Percentiles rank a stretch among this genome's conserved stretches.
phyloP scores from a whole-genome alignment of 2,888 invertebrate species.

The Amorpha juglandis region DNA sequence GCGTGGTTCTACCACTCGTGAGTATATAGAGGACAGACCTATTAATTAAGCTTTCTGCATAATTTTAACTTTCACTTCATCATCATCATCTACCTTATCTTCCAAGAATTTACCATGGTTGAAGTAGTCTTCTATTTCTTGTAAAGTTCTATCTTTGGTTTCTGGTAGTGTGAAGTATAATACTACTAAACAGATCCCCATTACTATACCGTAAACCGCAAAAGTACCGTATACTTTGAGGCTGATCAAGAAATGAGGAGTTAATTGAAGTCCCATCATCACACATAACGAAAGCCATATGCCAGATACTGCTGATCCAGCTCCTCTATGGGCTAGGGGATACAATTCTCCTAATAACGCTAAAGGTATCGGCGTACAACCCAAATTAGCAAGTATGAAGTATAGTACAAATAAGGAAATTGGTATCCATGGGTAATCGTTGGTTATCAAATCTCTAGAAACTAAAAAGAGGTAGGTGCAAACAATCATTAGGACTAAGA shows the following conservation, averaged over 20 bases:
- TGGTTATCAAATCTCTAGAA: slow-evolving; percentile 43
- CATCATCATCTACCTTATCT: slow-evolving; percentile 23
- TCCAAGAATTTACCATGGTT: slow-evolving; percentile 39
- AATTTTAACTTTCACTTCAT: slow-evolving; percentile 35
- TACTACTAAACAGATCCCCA: slow-evolving; percentile 39
- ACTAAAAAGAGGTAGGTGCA: slow-evolving; percentile 55
- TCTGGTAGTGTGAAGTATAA: slow-evolving; percentile 49
- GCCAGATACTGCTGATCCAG: slow-evolving; percentile 53
- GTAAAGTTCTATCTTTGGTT: slow-evolving; percentile 50
- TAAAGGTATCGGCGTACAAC: slow-evolving; percentile 63
- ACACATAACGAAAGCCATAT: slow-evolving; percentile 48
- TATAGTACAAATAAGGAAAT: slow-evolving; percentile 53
- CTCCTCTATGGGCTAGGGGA: slow-evolving; percentile 61
- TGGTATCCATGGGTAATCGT: slow-evolving; percentile 50
- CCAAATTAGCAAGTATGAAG: slow-evolving; percentile 62
- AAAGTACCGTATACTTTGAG: slow-evolving; percentile 52
- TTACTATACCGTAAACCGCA: slow-evolving; percentile 41
- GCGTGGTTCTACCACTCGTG: no score
- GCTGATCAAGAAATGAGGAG: slow-evolving; percentile 44
- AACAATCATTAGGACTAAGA: slow-evolving; percentile 45
- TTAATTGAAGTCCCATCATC: slow-evolving; percentile 52
- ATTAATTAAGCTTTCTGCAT: slow-evolving; percentile 22
- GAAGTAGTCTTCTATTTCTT: slow-evolving; percentile 50
- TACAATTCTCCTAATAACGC: slow-evolving; percentile 65
- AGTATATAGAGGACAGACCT: background rate